Evolutionary conservation across 2,888 invertebrate genomes (phyloP), one percentile per base, ranked within the genome.

Genomic region (Chorisops tibialis): DNA sequence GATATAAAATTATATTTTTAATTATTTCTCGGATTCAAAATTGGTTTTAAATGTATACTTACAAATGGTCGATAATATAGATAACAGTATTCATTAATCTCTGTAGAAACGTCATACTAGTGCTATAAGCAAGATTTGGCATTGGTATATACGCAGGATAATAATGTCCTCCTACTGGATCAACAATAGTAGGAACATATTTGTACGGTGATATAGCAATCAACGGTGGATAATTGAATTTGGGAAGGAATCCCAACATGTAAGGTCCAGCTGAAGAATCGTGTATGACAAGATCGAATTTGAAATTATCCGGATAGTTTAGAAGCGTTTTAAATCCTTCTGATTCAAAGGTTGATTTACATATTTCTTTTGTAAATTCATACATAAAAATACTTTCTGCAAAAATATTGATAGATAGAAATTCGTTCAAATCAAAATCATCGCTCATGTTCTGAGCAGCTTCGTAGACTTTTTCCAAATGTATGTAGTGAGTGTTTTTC

Each of bases 281-380:
- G 9, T 69, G 62, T 1, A 75, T 62, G n/a, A 75, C 69, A 6
- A 71, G 43, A 63, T 74, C 74, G 60, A 74, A 73, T 51, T 71
- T 70, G 58, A 71, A 73, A 62, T 71, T 67, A 37, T 69, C 56
- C 0, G 73, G 70, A 64, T 74, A 71, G 24, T 70, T 67, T 45
- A 70, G 51, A 4, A 73, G 62, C n/a, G 51, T 61, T 38, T 70
- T 52, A 19, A 73, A 68, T 1, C 73, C 73, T 11, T 70, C 67
- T 0, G 73, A 67, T 38, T 66, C 35, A 0, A 66, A 6, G 4
- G 61, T 61, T 1, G 67, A 68, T 14, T 56, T 43, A 52, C 68
- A 68, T 11, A 61, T 45, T 1, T 60, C 41, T 51, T 64, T 47
- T 14, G 49, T 43, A 45, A 60, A 69, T n/a, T 62, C 54, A 35